phyloP scores from a whole-genome alignment of 2,888 invertebrate species.

The Polyommatus iphigenia region DNA sequence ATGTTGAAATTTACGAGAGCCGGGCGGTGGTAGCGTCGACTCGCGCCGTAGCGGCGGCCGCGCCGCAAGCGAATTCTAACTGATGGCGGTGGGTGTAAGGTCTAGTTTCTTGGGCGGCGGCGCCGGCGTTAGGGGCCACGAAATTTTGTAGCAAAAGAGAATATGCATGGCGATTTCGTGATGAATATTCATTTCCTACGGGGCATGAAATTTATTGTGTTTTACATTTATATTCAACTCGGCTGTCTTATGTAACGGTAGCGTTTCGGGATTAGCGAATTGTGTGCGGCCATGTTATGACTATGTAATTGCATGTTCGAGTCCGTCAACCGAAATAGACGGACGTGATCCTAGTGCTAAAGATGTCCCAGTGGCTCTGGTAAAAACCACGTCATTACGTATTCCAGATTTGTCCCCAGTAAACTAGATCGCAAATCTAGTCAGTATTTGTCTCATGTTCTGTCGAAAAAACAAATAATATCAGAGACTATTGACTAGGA shows the following conservation, averaged over 20 bases:
- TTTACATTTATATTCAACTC: slow-evolving; percentile 81
- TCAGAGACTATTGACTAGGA: not conserved
- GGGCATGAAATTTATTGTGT: slow-evolving; percentile 81
- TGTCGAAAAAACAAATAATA: not conserved
- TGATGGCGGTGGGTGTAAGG: slow-evolving; percentile 58
- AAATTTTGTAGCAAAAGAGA: slow-evolving; percentile 75
- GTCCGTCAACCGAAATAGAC: slow-evolving; percentile 1
- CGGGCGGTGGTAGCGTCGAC: slow-evolving; percentile 60
- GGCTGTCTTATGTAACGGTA: slow-evolving; percentile 80
- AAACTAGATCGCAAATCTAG: not conserved
- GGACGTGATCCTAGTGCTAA: slow-evolving; percentile 4
- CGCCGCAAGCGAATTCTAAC: slow-evolving; percentile 60
- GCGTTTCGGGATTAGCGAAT: slow-evolving; percentile 78
- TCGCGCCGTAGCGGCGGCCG: slow-evolving; percentile 54
- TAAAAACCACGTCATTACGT: not conserved
- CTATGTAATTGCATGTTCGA: slow-evolving; percentile 51
- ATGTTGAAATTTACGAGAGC: slow-evolving; percentile 80
- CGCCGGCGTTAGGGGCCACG: slow-evolving; percentile 60
- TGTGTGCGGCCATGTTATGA: slow-evolving; percentile 73
- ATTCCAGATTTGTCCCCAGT: not conserved
- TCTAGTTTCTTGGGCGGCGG: slow-evolving; percentile 55
- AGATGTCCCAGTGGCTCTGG: not conserved
- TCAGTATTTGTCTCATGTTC: not conserved
- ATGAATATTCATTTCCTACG: slow-evolving; percentile 81
- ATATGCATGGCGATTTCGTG: slow-evolving; percentile 81